These are phyloP conservation scores for Oreochromis tanganicae DNA, from an alignment of 2,113 vertebrate species.

Conservation along the genomic window DNA sequence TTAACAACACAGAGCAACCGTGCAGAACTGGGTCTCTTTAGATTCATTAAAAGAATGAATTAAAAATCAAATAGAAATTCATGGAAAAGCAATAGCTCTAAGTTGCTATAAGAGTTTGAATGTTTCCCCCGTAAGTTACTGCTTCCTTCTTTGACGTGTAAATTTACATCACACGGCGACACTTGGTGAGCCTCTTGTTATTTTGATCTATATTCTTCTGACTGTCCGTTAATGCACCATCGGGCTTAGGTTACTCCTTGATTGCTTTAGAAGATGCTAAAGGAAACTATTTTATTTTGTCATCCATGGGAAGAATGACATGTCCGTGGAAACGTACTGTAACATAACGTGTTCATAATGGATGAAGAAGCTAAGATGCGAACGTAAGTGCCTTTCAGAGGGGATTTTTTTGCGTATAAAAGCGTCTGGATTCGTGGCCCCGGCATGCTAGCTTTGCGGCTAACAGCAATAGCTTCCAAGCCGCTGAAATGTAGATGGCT, in stretches of 20 bases:
- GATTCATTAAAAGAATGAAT: neutral
- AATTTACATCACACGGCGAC: neutral
- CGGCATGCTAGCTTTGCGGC: constrained; percentile 37
- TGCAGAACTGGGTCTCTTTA: neutral
- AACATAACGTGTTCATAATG: neutral
- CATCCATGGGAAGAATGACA: neutral
- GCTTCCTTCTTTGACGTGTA: neutral
- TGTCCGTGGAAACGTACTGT: neutral
- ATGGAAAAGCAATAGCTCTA: neutral
- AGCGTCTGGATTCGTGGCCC: neutral
- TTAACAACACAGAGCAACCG: neutral
- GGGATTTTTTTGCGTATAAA: neutral
- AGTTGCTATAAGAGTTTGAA: neutral
- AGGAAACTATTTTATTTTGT: constrained; percentile 12
- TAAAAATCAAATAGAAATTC: neutral
- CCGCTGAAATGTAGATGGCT: neutral
- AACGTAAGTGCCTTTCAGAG: constrained; percentile 35
- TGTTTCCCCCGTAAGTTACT: rapidly evolving
- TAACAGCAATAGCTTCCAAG: constrained; percentile 22
- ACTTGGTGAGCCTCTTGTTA: neutral
- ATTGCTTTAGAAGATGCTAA: constrained; percentile 38
- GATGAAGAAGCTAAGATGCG: constrained; percentile 17
- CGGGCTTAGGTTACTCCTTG: constrained; percentile 27
- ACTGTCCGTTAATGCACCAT: constrained; percentile 1
- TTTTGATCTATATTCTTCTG: rapidly evolving